Evolutionary conservation across 2,888 invertebrate species (phyloP).

Genomic region (Amorpha juglandis): DNA sequence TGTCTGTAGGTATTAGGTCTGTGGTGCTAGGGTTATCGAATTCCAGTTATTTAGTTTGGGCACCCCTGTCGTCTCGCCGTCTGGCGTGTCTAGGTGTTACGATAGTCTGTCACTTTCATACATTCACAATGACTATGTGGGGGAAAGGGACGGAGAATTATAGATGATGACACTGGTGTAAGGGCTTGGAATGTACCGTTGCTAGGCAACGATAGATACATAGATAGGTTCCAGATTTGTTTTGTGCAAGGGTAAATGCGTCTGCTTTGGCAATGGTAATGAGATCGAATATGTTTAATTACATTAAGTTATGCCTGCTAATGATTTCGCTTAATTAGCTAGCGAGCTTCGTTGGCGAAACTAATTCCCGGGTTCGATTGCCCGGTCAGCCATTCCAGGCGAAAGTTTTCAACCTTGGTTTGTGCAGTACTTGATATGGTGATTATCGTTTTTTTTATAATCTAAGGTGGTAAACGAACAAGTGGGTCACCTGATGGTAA

Average conservation of each 20-base stretch:
- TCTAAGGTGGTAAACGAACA: too few species aligned
- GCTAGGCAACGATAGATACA: conserved; percentile 12
- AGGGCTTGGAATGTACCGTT: conserved; percentile 11
- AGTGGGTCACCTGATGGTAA: too few species aligned
- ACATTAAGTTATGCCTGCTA: background rate
- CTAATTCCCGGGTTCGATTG: too few species aligned
- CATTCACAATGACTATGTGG: background rate
- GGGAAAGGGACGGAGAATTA: background rate
- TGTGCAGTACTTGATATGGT: too few species aligned
- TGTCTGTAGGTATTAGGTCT: background rate
- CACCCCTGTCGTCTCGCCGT: conserved; percentile 52
- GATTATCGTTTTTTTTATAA: too few species aligned
- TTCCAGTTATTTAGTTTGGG: conserved; percentile 52
- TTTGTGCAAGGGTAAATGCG: background rate
- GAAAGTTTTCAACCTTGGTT: too few species aligned
- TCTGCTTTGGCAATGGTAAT: too few species aligned
- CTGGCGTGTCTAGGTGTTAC: conserved; percentile 37
- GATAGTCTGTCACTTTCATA: conserved; percentile 1
- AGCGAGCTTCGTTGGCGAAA: too few species aligned
- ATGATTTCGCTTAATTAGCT: too few species aligned
- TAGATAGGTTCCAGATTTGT: background rate
- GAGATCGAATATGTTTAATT: background rate
- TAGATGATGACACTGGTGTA: conserved; percentile 8
- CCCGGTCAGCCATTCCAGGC: too few species aligned
- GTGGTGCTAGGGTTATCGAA: conserved; percentile 24